Evolutionary conservation across 2,113 vertebrate species (phyloP).

Genomic region (Vidua macroura): DNA sequence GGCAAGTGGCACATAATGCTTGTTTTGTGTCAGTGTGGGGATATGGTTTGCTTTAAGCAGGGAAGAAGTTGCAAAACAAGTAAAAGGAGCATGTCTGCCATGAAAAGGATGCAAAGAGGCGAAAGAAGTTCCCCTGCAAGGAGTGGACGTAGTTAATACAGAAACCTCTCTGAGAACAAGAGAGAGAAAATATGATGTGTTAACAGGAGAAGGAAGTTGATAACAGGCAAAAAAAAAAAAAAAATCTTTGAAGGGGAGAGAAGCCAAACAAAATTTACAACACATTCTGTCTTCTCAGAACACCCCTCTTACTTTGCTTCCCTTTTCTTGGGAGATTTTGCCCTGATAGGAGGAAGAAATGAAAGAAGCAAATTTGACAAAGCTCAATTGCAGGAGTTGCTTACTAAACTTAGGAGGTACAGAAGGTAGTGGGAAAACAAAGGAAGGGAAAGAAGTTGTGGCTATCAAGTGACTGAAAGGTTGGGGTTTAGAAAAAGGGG

Average conservation of each 20-base stretch:
- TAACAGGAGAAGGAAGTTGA: not conserved
- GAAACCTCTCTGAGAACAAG: not conserved
- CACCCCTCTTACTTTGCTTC: not conserved
- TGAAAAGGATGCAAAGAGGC: not conserved
- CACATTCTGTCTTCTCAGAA: not conserved
- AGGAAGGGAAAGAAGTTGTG: not conserved
- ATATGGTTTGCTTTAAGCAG: not conserved
- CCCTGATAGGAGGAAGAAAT: not conserved
- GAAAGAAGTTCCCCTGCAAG: not conserved
- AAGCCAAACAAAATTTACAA: not conserved
- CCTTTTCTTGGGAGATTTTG: not conserved
- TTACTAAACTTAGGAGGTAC: not conserved
- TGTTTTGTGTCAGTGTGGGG: not conserved
- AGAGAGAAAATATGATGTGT: not conserved
- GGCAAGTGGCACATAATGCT: not conserved
- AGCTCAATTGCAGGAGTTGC: not conserved
- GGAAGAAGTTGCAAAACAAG: not conserved
- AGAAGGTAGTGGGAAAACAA: not conserved
- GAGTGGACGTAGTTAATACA: not conserved
- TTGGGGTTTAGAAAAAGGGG: not conserved
- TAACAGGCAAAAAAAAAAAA: not conserved
- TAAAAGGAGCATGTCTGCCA: not conserved
- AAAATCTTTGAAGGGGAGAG: not conserved
- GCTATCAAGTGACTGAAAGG: not conserved
- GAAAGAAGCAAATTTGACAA: not conserved